A percentile compares a stretch with the other conserved stretches of the same genome.
phyloP scores from a whole-genome alignment of 2,888 invertebrate genomes.

The Gasteruption jaculator region DNA sequence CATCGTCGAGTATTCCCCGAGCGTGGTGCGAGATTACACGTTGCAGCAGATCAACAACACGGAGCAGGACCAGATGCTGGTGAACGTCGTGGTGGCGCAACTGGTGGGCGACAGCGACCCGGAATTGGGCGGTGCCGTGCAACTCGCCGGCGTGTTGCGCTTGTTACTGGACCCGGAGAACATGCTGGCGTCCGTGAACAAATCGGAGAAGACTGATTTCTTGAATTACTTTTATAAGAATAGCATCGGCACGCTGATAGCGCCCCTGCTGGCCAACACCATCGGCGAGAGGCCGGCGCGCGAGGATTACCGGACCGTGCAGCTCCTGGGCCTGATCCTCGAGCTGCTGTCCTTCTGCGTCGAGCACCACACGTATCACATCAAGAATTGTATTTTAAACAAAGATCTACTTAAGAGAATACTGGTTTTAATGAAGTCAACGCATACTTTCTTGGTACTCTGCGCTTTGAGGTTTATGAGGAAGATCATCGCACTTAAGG shows the following conservation, averaged over 20 bases:
- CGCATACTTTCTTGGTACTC: constrained; percentile 94
- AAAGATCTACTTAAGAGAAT: constrained; percentile 94
- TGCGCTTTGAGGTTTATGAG: constrained; percentile 96
- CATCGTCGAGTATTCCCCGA: constrained; percentile 97
- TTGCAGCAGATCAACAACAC: constrained; percentile 85
- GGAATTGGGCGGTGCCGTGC: constrained; percentile 95
- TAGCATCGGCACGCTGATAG: constrained; percentile 94
- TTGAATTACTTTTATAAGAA: constrained; percentile 98
- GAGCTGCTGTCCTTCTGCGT: constrained; percentile 97
- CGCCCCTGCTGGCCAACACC: constrained; percentile 92
- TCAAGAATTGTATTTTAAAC: constrained; percentile 95
- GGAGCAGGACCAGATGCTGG: constrained; percentile 89
- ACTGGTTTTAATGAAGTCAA: constrained; percentile 93
- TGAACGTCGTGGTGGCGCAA: constrained; percentile 97
- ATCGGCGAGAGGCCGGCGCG: constrained; percentile 82
- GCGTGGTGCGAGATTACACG: constrained; percentile 95
- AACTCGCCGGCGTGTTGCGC: constrained; percentile 90
- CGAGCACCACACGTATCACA: constrained; percentile 98
- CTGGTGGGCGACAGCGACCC: constrained; percentile 96
- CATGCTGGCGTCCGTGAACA: constrained; percentile 89
- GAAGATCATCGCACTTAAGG: constrained; percentile 94
- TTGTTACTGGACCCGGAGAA: constrained; percentile 95
- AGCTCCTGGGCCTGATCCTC: constrained; percentile 88
- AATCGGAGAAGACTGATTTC: constrained; percentile 97
- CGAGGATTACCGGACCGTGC: constrained; percentile 96